Percentiles rank a stretch among this genome's conserved stretches.
These are phyloP conservation scores for Danaus chrysippus DNA, from an alignment of 2,888 invertebrate species.

Conservation along the genomic window DNA sequence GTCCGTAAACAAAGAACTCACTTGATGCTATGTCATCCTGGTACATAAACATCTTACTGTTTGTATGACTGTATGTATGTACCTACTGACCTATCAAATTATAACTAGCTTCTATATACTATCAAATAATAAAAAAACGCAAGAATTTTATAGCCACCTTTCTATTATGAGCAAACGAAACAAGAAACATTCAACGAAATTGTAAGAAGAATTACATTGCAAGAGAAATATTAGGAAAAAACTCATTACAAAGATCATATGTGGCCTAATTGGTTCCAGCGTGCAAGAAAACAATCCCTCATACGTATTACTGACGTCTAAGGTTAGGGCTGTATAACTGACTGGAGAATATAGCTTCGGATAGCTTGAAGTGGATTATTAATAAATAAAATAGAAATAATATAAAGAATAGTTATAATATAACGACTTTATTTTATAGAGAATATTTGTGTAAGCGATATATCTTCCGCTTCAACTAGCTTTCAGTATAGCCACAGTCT, in stretches of 20 bases:
- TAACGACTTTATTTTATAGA: not conserved
- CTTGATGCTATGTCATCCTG: slow-evolving; percentile 51
- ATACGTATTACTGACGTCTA: slow-evolving; percentile 37
- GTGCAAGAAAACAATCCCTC: slow-evolving; percentile 64
- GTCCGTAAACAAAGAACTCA: slow-evolving; percentile 70
- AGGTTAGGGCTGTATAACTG: slow-evolving; percentile 6
- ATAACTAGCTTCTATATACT: not conserved
- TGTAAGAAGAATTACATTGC: slow-evolving; percentile 20
- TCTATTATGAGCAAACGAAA: slow-evolving; percentile 11
- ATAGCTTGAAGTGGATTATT: not conserved
- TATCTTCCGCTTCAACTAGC: slow-evolving; percentile 9
- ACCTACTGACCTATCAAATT: not conserved
- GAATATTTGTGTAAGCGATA: not conserved
- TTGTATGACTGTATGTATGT: slow-evolving; percentile 6
- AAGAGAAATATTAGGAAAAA: slow-evolving; percentile 35
- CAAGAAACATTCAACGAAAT: slow-evolving; percentile 14
- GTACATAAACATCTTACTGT: slow-evolving; percentile 39
- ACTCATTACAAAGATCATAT: slow-evolving; percentile 52
- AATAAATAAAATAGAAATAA: not conserved
- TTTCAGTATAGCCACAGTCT: slow-evolving; percentile 26
- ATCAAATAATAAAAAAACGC: not conserved
- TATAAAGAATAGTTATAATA: not conserved
- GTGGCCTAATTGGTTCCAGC: slow-evolving; percentile 65
- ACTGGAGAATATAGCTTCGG: not conserved
- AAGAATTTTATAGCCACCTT: not conserved